Percentiles rank a stretch among this genome's conserved stretches.
Evolutionary conservation across 2,113 vertebrate species (phyloP).

Genomic region (Ariopsis seemanni): DNA sequence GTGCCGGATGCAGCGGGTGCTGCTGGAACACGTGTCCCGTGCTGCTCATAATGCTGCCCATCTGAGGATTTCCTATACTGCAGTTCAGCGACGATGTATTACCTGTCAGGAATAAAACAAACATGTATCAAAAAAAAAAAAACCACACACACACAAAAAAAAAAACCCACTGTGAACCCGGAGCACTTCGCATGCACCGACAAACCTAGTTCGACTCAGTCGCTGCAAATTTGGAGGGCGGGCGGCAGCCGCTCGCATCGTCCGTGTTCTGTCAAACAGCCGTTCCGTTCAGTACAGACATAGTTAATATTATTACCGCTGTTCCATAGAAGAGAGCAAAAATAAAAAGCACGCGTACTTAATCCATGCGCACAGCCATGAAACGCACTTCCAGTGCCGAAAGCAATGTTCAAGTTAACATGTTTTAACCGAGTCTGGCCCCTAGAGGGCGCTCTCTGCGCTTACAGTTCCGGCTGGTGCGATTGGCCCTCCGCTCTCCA

Average conservation of each 20-base stretch:
- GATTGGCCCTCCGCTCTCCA: conserved; percentile 43
- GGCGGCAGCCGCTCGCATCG: no score
- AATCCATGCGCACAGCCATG: background rate
- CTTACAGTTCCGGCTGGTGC: conserved; percentile 2
- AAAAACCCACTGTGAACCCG: no score
- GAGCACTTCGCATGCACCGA: background rate
- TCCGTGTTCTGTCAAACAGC: background rate
- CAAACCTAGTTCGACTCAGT: background rate
- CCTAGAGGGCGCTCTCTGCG: conserved; percentile 46
- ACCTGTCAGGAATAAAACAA: conserved; percentile 71
- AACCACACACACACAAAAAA: no score
- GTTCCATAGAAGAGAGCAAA: background rate
- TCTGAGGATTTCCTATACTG: conserved; percentile 82
- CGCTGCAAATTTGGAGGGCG: no score
- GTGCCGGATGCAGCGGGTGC: conserved; percentile 73
- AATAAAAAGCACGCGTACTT: background rate
- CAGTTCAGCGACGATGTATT: conserved; percentile 84
- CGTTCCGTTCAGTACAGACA: background rate
- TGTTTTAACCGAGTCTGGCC: background rate
- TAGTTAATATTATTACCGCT: background rate
- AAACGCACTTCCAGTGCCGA: background rate
- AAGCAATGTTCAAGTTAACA: background rate
- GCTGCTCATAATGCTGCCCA: conserved; percentile 76
- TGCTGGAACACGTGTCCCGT: conserved; percentile 80
- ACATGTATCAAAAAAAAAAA: no score